Evolutionary conservation across 2,113 vertebrate genomes (phyloP).

Genomic region (Cephalopterus ornatus): DNA sequence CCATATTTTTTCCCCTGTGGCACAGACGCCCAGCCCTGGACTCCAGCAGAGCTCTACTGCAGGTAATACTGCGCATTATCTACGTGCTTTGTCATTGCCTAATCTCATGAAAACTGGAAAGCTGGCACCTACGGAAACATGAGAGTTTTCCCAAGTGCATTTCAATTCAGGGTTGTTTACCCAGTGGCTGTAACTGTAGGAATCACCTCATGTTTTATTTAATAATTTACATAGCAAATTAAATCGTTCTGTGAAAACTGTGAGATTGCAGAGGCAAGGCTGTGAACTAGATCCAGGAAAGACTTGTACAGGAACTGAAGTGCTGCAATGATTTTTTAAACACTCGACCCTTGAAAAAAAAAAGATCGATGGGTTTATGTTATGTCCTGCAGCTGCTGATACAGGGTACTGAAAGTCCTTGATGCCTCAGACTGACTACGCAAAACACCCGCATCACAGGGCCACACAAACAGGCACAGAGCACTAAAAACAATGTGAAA

Average conservation of each 20-base stretch:
- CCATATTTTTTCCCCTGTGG: not conserved
- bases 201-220: not conserved
- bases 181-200: not conserved
- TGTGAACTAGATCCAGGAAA: not conserved
- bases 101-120: not conserved
- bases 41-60: not conserved
- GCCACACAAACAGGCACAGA: not conserved
- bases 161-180: not conserved
- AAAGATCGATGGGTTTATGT: not conserved
- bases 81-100: accelerated
- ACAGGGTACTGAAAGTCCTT: not conserved
- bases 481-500: not conserved
- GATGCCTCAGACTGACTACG: not conserved
- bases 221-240: not conserved
- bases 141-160: not conserved
- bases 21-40: not conserved
- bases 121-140: not conserved
- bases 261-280: not conserved
- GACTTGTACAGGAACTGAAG: not conserved
- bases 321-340: not conserved
- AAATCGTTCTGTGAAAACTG: not conserved
- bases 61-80: not conserved
- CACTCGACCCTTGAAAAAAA: not conserved
- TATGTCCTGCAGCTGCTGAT: not conserved
- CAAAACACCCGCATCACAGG: accelerated